These are phyloP conservation scores for Limnephilus lunatus DNA, from an alignment of 2,888 invertebrate genomes.

Conservation along the genomic window DNA sequence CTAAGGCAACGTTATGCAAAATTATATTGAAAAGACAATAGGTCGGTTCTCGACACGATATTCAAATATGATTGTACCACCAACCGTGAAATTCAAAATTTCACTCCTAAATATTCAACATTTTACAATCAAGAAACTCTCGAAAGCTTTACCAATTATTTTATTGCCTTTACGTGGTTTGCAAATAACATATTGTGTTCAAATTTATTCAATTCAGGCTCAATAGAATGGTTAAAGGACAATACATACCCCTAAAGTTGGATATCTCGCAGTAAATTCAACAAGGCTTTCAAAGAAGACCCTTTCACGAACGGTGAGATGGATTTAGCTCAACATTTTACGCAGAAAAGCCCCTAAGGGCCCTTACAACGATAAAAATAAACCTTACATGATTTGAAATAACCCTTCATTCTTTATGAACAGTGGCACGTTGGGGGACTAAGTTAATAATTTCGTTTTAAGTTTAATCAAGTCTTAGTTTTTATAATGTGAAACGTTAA, in stretches of 20 bases:
- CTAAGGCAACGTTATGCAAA: no score
- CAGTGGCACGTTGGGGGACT: background rate
- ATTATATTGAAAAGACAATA: background rate
- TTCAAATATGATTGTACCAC: background rate
- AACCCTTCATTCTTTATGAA: background rate
- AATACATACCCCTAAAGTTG: background rate
- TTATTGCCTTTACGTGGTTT: background rate
- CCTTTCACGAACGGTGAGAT: background rate
- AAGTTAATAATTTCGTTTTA: background rate
- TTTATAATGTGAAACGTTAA: background rate
- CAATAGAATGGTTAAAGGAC: slow-evolving; percentile 2
- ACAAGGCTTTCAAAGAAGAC: background rate
- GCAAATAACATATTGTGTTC: background rate
- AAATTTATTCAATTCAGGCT: background rate
- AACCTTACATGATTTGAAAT: background rate
- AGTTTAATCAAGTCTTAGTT: background rate
- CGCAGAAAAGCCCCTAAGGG: background rate
- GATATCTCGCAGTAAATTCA: slow-evolving; percentile 2
- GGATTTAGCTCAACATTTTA: background rate
- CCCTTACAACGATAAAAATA: slow-evolving; percentile 2
- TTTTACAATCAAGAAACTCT: background rate
- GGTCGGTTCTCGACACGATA: background rate
- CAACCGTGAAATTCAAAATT: background rate
- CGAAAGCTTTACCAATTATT: background rate
- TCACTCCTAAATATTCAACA: background rate